Evolutionary conservation across 2,888 invertebrate genomes (phyloP).

Genomic region (Orgyia antiqua): DNA sequence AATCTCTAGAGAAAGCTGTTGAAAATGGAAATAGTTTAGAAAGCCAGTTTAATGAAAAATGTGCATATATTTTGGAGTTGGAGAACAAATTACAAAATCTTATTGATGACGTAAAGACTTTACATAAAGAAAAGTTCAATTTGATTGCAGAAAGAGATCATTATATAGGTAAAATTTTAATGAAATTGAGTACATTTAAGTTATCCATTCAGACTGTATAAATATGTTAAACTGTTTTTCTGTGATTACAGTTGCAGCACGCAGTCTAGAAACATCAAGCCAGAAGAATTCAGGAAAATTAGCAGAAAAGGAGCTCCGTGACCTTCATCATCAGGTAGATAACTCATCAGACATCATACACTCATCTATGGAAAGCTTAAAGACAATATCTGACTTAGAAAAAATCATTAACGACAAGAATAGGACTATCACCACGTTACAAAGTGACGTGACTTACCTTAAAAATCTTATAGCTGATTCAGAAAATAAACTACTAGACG

Average conservation of each 20-base stretch:
- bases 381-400: conserved; percentile 65
- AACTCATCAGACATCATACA: conserved; percentile 55
- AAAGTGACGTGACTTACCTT: conserved; percentile 56
- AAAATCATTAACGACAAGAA: conserved; percentile 64
- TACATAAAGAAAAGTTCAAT: conserved; percentile 34
- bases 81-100: conserved; percentile 28
- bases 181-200: too few relatives aligned
- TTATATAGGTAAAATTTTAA: conserved; percentile 3
- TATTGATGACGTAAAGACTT: conserved; percentile 20
- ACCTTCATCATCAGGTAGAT: conserved; percentile 60
- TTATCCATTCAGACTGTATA: neutral
- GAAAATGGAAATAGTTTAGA: conserved; percentile 29
- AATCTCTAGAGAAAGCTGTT: conserved; percentile 20
- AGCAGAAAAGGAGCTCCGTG: conserved; percentile 35
- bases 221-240: neutral
- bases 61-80: conserved; percentile 23
- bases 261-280: conserved; percentile 36
- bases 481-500: conserved; percentile 57
- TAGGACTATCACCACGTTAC: conserved; percentile 56
- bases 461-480: conserved; percentile 63
- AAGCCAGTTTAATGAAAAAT: conserved; percentile 29
- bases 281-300: conserved; percentile 31
- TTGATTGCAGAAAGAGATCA: conserved; percentile 20
- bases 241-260: conserved; percentile 37
- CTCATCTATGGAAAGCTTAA: conserved; percentile 56